phyloP scores from a whole-genome alignment of 2,113 vertebrate genomes.

The Podilymbus podiceps region DNA sequence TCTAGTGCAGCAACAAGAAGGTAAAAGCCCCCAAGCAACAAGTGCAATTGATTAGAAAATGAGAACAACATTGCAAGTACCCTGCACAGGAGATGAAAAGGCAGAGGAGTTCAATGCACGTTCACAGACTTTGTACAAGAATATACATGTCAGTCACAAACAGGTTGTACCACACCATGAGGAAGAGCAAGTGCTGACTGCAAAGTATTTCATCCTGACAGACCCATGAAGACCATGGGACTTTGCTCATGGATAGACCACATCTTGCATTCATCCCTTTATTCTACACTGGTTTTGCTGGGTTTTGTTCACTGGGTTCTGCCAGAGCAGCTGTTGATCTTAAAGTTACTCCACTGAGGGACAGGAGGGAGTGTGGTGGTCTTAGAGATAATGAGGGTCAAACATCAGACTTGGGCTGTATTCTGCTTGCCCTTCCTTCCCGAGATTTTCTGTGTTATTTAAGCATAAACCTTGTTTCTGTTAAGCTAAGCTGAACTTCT shows the following conservation, averaged over 20 bases:
- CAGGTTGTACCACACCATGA: background rate
- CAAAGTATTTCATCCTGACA: background rate
- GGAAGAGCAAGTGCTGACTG: constrained; percentile 19
- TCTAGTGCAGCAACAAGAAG: background rate
- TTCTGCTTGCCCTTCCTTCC: background rate
- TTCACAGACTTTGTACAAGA: constrained; percentile 47
- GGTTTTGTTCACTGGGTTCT: background rate
- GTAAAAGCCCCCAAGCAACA: constrained; percentile 4
- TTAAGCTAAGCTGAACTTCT: background rate
- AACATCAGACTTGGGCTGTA: background rate
- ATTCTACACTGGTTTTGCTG: background rate
- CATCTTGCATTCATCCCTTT: background rate
- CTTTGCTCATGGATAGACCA: background rate
- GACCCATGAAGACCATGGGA: background rate
- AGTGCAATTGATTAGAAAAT: constrained; percentile 41
- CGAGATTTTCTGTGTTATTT: background rate
- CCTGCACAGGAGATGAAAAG: constrained; percentile 20
- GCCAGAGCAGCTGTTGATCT: background rate
- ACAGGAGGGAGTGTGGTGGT: background rate
- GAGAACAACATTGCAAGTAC: background rate
- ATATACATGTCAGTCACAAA: constrained; percentile 31
- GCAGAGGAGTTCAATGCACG: constrained; percentile 23
- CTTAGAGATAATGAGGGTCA: background rate
- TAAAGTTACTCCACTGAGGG: too few species aligned
- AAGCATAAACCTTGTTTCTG: background rate